Base-by-base conservation (phyloP, 2,888 invertebrate species). In the Patella ulyssiponensis region DNA sequence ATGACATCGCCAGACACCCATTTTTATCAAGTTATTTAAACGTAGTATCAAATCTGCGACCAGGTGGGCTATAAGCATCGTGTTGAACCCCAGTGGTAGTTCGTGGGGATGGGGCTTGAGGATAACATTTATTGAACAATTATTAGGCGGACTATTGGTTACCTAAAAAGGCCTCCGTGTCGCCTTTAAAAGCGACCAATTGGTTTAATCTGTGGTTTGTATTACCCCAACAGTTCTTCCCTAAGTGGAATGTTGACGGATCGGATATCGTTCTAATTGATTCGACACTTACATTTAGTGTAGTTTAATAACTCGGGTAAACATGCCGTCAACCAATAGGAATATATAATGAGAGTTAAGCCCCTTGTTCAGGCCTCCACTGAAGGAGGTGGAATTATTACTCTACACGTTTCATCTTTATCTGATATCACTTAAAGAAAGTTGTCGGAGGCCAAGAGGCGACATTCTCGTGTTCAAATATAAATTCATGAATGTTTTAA, bases 291-390 rank as follows among this genome's bases (percentile, higher is more conserved):
- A 20, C 20, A 64, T 64, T 64, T 20, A 23, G 20, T 64, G 23
- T 64, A 64, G 20, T 20, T 64, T 64, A 64, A 64, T 64, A 64
- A 64, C 20, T 23, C 20, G 14, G 11, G 64, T 64, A 20, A 64
- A 64, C 64, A 64, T 20, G 64, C 20, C 23, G 64, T 23, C 64
- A 23, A 64, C 64, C 64, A 64, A 64, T 64, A 64, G 64, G 64
- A 64, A 64, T 64, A 23, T 23, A 64, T 64, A 64, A 64, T 64
- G 20, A 64, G 64, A 64, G 64, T 64, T 64, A 64, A 64, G 64
- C 64, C 64, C 64, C 64, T 64, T 64, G 64, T 64, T 64, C 64
- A 64, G 23, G 64, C 64, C 64, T 64, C 64, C 64, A 23, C 64
- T 64, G 23, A 64, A 64, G 64, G 64, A 64, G 64, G 64, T 64